Evolutionary conservation across 2,797 vertebrate species (phyloP), one percentile per base, ranked within the genome.

Genomic region (Pangasius djambal): DNA sequence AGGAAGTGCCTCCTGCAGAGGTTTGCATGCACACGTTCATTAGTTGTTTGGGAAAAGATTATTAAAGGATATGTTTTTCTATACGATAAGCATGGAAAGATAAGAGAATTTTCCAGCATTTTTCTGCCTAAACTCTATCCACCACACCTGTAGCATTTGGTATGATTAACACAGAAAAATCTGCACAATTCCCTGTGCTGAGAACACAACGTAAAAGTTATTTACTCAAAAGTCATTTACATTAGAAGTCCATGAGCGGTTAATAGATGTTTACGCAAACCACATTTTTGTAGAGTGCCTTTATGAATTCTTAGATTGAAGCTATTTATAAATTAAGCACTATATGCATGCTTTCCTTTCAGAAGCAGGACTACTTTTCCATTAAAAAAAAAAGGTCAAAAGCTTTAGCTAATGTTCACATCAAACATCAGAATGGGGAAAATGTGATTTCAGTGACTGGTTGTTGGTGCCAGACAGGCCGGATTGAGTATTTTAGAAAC

Each of bases 1-100:
- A 89, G 82, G 86, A 87, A 79, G 82, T 69, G 34, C 7, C 31
- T 44, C 10, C 12, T 83, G 25, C 34, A 59, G 25, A 70, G 31
- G 48, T 55, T 67, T 77, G 44, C 25, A 20, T 57, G 65, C 16
- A 40, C 9, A 55, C 0, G n/a, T 28, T 12, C n/a, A 69, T n/a
- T 65, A n/a, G 28, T n/a, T 67, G 13, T 31, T 67, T 67, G 65
- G 67, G 67, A 34, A 34, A 69, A 7, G 12, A 69, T 37, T 20
- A 37, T 37, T 37, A 70, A 77, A n/a, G 74, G 12, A n/a, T 15
- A 55, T 3, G 31, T 78, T 55, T 44, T 74, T 40, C 69, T 70
- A 5, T 18, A 70, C 25, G 4, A 44, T 10, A 40, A 20, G 34
- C 18, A 77, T 12, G 40, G 74, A 48, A n/a, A 77, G 10, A 5